Evolutionary conservation across 2,113 vertebrate genomes (phyloP).

Genomic region (Gallinago media): DNA sequence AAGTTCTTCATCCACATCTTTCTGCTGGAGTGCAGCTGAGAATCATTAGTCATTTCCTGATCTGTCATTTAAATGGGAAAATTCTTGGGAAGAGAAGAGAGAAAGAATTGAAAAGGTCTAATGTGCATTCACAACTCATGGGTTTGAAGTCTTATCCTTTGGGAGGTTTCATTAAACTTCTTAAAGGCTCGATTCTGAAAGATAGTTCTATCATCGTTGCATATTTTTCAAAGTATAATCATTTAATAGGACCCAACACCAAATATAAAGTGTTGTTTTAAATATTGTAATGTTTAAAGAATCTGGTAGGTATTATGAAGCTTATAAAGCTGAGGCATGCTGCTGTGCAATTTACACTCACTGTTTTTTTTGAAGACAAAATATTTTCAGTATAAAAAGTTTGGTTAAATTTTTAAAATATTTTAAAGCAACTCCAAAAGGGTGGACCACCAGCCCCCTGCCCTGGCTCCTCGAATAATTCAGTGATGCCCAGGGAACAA

Average conservation of each 20-base stretch:
- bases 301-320: neutral
- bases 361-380: neutral
- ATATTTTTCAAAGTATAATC: neutral
- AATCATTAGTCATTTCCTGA: neutral
- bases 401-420: neutral
- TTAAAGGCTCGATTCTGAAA: neutral
- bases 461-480: neutral
- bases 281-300: neutral
- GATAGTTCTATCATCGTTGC: neutral
- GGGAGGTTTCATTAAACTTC: neutral
- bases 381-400: neutral
- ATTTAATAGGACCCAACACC: neutral
- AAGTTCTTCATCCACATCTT: neutral
- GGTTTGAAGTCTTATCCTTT: neutral
- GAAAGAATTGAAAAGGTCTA: neutral
- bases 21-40: neutral
- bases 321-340: neutral
- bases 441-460: rapidly evolving
- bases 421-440: neutral
- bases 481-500: neutral
- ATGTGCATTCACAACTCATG: neutral
- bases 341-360: neutral
- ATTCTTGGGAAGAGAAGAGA: neutral
- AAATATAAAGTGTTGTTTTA: neutral
- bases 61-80: neutral